Evolutionary conservation across 2,888 invertebrate genomes (phyloP).

Genomic region (Calameuta pallipes): DNA sequence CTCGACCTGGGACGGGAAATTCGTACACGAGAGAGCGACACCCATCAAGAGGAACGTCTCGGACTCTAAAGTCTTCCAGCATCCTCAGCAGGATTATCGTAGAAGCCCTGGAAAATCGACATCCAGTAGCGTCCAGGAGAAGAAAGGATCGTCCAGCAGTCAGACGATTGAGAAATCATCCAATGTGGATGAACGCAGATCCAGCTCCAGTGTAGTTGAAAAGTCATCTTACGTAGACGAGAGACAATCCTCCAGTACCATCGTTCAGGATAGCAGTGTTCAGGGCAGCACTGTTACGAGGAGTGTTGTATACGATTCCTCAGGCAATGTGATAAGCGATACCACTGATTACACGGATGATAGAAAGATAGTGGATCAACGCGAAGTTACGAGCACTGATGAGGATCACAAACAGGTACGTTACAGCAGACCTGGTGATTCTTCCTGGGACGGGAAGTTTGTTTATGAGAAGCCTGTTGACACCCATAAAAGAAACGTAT

Average conservation of each 20-base stretch:
- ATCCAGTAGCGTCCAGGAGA: background rate
- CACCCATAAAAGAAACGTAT: conserved; percentile 42
- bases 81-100: conserved; percentile 7
- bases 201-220: background rate
- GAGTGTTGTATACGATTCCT: background rate
- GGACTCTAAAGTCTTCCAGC: conserved; percentile 11
- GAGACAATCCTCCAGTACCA: background rate
- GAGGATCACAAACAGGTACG: conserved; percentile 9
- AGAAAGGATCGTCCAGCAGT: background rate
- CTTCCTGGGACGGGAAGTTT: conserved; percentile 71
- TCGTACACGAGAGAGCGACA: conserved; percentile 67
- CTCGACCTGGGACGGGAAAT: conserved; percentile 71
- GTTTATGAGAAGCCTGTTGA: conserved; percentile 66
- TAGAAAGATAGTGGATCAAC: background rate
- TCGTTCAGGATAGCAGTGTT: background rate
- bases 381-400: background rate
- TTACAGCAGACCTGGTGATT: conserved; percentile 47
- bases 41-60: conserved; percentile 41
- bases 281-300: background rate
- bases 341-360: background rate
- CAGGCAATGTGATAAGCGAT: background rate
- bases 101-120: background rate
- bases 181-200: background rate
- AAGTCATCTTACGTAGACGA: background rate
- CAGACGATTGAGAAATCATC: background rate